Evolutionary conservation across 2,797 vertebrate genomes (phyloP), one percentile per base, ranked within the genome.

Genomic region (Premnoplex brunnescens): DNA sequence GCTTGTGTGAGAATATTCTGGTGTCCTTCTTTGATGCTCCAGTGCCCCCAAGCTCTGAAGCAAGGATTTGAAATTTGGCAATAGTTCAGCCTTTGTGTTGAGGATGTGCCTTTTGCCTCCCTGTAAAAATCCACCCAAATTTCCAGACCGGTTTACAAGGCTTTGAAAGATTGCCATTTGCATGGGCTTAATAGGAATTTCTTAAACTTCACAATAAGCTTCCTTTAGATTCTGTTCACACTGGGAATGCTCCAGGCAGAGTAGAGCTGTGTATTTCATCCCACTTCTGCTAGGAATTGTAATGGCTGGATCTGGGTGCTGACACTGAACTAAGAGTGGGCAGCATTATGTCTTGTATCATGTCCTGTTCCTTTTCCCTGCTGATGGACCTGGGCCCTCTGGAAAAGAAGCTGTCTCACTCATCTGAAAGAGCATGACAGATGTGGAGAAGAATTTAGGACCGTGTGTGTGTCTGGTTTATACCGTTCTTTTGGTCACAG

Each of bases 101-200:
- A 84, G 69, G 73, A 94, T 96, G 76, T 96, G 96, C 85, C 73
- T 93, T 92, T 90, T 93, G 89, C 94, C 85, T 90, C 89, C 87
- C 91, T 92, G 87, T 95, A 94, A 96, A 96, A 94, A 92, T 95
- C 92, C 95, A 91, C 91, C 95, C 95, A 95, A 20, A 90, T 94
- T 97, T 97, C 93, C 88, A 96, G 82, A 75, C 91, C 28, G 7
- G 77, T 96, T 96, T 96, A 96, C 89, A 93, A 94, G 95, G 82
- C 94, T 97, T 94, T 96, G 95, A 96, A 96, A 96, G 83, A 91
- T 94, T 95, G 91, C 89, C 79, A 93, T 96, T 95, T 96, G 76
- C 91, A 84, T 94, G 96, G 79, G 69, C 67, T 94, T 96, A 91
- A 89, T 93, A 95, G 91, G 85, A 84, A 81, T 93, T 93, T 96